These are phyloP conservation scores for Seira sanloemensis DNA, from an alignment of 2,888 invertebrate genomes.

Conservation along the genomic window DNA sequence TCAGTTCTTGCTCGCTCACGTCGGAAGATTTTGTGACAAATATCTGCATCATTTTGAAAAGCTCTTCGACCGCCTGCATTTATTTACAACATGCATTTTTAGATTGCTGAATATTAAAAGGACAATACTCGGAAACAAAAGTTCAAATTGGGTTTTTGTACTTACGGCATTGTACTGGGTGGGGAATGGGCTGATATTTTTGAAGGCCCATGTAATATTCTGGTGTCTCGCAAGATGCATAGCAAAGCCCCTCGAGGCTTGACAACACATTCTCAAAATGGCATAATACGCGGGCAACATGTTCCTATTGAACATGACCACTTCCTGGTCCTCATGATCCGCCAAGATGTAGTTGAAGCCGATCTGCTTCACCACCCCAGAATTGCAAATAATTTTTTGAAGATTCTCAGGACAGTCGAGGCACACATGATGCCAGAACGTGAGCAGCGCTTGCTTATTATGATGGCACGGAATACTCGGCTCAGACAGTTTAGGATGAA, in stretches of 20 bases:
- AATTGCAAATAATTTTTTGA: conserved; percentile 89
- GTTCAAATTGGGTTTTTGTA: too few relatives aligned
- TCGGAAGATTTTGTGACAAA: conserved; percentile 91
- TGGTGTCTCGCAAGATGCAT: conserved; percentile 92
- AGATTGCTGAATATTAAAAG: too few relatives aligned
- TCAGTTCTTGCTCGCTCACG: conserved; percentile 84
- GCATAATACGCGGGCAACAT: conserved; percentile 97
- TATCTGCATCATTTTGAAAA: conserved; percentile 92
- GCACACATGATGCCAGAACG: conserved; percentile 96
- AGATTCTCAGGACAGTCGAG: conserved; percentile 96
- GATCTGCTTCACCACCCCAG: conserved; percentile 93
- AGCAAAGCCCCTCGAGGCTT: conserved; percentile 90
- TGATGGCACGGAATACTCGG: conserved; percentile 96
- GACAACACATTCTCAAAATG: conserved; percentile 91
- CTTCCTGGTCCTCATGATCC: conserved; percentile 97
- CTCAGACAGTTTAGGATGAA: conserved; percentile 95
- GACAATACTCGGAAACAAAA: too few relatives aligned
- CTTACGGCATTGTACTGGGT: conserved; percentile 89
- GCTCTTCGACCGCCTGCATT: conserved; percentile 90
- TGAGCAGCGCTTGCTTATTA: conserved; percentile 93
- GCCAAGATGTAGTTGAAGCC: conserved; percentile 98
- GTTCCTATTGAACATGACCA: conserved; percentile 93
- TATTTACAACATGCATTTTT: too few relatives aligned
- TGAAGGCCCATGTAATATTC: conserved; percentile 97
- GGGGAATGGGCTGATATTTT: conserved; percentile 96